phyloP scores from a whole-genome alignment of 1,140 invertebrate species.

The Drosophila seguyi region DNA sequence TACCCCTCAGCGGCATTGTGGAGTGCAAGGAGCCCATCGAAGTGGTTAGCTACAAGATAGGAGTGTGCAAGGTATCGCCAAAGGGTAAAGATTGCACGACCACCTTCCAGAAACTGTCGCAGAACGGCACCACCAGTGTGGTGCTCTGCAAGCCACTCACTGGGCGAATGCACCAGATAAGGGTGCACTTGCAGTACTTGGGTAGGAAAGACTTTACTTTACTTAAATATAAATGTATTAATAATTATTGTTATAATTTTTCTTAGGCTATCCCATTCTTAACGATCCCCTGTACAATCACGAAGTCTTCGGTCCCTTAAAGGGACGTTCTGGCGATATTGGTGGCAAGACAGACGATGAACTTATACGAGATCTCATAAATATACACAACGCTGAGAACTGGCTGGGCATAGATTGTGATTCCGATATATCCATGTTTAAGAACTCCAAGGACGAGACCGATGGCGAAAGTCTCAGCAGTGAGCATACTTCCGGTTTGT shows the following conservation, averaged over 20 bases:
- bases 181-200: conserved; percentile 97
- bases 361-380: conserved; percentile 94
- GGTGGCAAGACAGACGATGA: conserved; percentile 96
- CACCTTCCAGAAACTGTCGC: conserved; percentile 94
- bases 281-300: conserved; percentile 99
- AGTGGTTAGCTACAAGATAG: conserved; percentile 97
- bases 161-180: conserved; percentile 99
- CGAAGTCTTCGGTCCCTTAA: conserved; percentile 95
- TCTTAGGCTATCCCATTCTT: conserved; percentile 89
- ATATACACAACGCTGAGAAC: conserved; percentile 96
- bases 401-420: conserved; percentile 96
- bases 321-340: conserved; percentile 95
- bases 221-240: too few species aligned
- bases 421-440: conserved; percentile 92
- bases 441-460: conserved; percentile 88
- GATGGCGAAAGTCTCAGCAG: conserved; percentile 79
- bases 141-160: conserved; percentile 97
- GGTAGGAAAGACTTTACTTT: conserved; percentile 30
- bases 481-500: conserved; percentile 73
- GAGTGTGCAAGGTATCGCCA: conserved; percentile 96
- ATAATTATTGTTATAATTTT: not conserved
- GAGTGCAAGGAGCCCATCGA: conserved; percentile 97
- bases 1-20: conserved; percentile 86
- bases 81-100: conserved; percentile 97
- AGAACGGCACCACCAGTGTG: conserved; percentile 95